Base-by-base conservation (phyloP, 2,888 invertebrate species). In the Thysanoteuthis rhombus region DNA sequence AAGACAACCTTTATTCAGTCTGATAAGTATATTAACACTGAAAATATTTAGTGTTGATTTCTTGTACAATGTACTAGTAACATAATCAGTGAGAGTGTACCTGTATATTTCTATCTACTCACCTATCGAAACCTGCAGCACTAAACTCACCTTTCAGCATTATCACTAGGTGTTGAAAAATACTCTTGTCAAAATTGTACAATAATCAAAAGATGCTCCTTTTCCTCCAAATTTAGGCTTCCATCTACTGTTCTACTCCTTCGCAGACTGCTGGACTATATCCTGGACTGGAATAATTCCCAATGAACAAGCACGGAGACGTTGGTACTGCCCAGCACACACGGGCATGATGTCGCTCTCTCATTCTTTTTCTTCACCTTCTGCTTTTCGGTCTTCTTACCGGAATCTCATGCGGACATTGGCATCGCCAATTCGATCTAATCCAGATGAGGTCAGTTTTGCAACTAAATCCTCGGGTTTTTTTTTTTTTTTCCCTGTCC, bases 341-440 rank as follows among this genome's bases (percentile, higher is more conserved):
- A 42, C 5, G 92, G 40, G 45, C 92, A 92, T 92, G 92, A 92
- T 92, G 92, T 92, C 92, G n/a, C n/a, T 92, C n/a, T 42, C 92
- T 92, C 45, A 92, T 92, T 92, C 92, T n/a, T 92, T 92, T 92
- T 92, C 92, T 92, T 92, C 92, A 42, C 92, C 92, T 92, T 92
- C 92, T 45, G 92, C 92, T 45, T 92, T 92, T 92, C 92, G 92
- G 92, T 92, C 92, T 92, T 92, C 92, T 45, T 92, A 92, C 42
- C 92, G 42, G 92, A 92, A 92, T 92, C 92, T 92, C 45, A 92
- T 92, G 92, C 25, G 92, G 40, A 92, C 92, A 45, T 92, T 92
- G 92, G 92, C n/a, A 45, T 92, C 92, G 36, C 92, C 92, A 45
- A 92, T 92, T 92, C 92, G 45, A 92, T 92, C 92, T 40, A 92